Conservation (phyloP, 2,797 vertebrate species). For the Onychomys torridus region DNA sequence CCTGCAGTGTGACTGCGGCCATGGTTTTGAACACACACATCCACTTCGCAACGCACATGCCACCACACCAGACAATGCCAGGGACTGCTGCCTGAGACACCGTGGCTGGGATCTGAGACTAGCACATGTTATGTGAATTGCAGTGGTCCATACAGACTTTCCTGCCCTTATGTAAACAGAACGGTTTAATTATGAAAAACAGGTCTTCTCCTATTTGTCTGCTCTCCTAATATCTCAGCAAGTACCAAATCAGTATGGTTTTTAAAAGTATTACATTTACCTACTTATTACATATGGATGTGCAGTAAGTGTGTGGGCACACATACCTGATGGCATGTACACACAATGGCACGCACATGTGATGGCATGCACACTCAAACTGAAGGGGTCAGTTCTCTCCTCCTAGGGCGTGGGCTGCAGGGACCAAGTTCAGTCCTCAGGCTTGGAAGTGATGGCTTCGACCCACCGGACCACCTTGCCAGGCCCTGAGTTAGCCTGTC, state of each 20-base stretch:
- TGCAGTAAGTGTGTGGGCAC: background rate
- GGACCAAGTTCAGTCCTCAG: too few relatives aligned
- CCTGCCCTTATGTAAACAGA: background rate
- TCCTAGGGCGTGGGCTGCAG: background rate
- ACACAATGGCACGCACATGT: accelerated
- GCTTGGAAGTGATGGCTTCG: background rate
- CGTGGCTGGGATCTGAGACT: background rate
- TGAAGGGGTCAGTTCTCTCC: background rate
- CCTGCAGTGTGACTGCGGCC: background rate
- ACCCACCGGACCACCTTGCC: background rate
- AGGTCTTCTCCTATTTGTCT: background rate
- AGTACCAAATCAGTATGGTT: background rate
- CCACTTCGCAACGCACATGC: too few relatives aligned
- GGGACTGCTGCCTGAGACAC: background rate
- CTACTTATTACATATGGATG: background rate
- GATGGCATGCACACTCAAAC: too few relatives aligned
- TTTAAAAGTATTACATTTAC: background rate
- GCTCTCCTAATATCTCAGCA: background rate
- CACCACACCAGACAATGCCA: background rate
- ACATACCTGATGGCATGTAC: background rate
- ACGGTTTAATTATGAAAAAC: background rate
- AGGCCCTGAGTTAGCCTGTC: background rate
- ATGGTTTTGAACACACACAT: background rate
- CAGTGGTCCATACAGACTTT: background rate
- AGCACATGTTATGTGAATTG: background rate